Conservation (phyloP, 2,888 invertebrate species). For the Coelinius sp. region DNA sequence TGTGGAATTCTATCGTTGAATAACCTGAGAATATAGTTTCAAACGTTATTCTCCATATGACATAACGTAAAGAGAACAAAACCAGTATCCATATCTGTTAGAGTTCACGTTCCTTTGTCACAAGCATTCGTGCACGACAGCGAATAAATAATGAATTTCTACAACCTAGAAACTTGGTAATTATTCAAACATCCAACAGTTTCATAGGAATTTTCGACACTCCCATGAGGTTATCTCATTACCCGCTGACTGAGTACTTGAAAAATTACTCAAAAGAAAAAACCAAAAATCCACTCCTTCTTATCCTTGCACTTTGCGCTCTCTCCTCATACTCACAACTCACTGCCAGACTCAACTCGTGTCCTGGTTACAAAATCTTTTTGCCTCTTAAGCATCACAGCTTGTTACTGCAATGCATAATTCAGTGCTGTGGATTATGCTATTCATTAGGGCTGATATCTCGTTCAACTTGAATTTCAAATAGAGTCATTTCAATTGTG, state of each 20-base stretch:
- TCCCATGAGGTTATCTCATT: not conserved
- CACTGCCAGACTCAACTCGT: constrained; percentile 2
- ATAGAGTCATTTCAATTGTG: constrained; percentile 20
- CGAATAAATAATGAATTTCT: not conserved
- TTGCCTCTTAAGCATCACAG: constrained; percentile 18
- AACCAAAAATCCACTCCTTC: not conserved
- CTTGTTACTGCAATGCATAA: constrained; percentile 37
- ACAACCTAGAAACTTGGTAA: not conserved
- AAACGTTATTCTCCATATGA: not conserved
- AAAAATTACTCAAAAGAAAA: not conserved
- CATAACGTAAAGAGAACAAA: not conserved
- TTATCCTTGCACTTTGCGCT: not conserved
- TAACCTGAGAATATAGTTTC: not conserved
- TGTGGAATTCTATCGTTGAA: not conserved
- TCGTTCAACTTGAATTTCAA: constrained; percentile 30
- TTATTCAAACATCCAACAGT: not conserved
- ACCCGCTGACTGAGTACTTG: not conserved
- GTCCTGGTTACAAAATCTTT: constrained; percentile 20
- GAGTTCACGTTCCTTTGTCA: not conserved
- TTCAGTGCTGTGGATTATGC: constrained; percentile 34
- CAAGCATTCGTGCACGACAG: not conserved
- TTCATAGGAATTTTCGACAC: not conserved
- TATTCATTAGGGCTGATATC: constrained; percentile 38
- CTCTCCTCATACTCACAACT: not conserved
- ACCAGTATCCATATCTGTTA: not conserved